phyloP scores from a whole-genome alignment of 1,140 invertebrate species.

The Hestina assimilis region DNA sequence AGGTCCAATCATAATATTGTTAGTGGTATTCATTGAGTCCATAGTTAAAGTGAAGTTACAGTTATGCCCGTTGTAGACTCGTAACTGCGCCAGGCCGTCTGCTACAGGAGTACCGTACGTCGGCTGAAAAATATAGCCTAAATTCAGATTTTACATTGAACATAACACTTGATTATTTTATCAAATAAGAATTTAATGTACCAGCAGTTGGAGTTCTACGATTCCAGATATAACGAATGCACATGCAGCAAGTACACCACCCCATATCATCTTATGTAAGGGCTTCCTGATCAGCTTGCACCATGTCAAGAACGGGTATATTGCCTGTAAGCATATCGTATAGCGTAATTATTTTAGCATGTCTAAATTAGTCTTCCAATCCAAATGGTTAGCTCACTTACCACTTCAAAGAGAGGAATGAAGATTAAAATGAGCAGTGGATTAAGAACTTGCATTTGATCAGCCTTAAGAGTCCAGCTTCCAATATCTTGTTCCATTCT shows the following conservation, averaged over 20 bases:
- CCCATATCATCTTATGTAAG: conserved; percentile 89
- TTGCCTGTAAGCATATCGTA: conserved; percentile 77
- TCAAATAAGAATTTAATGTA: background rate
- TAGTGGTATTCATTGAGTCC: conserved; percentile 20
- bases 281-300: conserved; percentile 90
- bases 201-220: conserved; percentile 89
- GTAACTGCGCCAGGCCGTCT: conserved; percentile 57
- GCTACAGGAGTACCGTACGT: conserved; percentile 67
- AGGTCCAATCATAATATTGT: conserved; percentile 34
- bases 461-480: conserved; percentile 83
- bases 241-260: conserved; percentile 89
- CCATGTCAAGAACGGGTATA: conserved; percentile 89
- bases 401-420: conserved; percentile 88
- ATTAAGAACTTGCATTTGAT: conserved; percentile 90
- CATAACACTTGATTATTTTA: background rate
- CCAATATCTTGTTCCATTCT: conserved; percentile 84
- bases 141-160: no score
- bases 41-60: conserved; percentile 57
- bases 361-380: no score
- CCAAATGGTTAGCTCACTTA: conserved; percentile 42
- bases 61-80: conserved; percentile 64
- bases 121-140: conserved; percentile 55
- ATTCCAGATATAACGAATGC: conserved; percentile 94
- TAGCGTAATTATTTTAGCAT: no score
- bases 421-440: conserved; percentile 87